These are phyloP conservation scores for Incurvaria masculella DNA, from an alignment of 2,888 invertebrate genomes.

Conservation along the genomic window DNA sequence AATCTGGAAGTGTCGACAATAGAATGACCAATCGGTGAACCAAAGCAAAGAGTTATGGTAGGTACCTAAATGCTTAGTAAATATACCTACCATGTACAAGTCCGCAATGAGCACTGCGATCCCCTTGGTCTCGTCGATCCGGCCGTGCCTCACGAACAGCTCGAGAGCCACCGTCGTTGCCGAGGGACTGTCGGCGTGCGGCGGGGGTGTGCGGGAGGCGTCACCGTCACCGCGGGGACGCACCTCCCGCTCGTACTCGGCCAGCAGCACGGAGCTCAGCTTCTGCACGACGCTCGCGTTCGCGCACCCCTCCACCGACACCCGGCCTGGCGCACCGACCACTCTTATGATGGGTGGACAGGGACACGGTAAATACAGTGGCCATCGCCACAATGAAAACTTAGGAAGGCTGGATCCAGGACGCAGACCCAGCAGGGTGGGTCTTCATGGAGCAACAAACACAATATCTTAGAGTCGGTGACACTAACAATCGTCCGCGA, in stretches of 20 bases:
- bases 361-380: neutral
- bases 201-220: constrained; percentile 3
- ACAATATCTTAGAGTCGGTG: no score
- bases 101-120: constrained; percentile 45
- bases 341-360: neutral
- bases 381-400: neutral
- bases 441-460: no score
- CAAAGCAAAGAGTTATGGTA: neutral
- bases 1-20: neutral
- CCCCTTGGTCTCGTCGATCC: constrained; percentile 62
- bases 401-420: neutral
- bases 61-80: neutral
- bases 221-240: constrained; percentile 15
- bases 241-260: constrained; percentile 39
- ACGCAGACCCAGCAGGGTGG: no score
- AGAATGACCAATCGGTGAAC: neutral
- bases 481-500: no score
- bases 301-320: constrained; percentile 19
- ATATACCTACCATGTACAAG: constrained; percentile 55
- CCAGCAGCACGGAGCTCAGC: constrained; percentile 36
- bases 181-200: constrained; percentile 3
- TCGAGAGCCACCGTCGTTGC: constrained; percentile 47
- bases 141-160: constrained; percentile 61
- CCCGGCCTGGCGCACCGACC: neutral
- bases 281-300: constrained; percentile 29